Evolutionary conservation across 2,888 invertebrate genomes (phyloP).

Genomic region (Chloroclysta siterata): DNA sequence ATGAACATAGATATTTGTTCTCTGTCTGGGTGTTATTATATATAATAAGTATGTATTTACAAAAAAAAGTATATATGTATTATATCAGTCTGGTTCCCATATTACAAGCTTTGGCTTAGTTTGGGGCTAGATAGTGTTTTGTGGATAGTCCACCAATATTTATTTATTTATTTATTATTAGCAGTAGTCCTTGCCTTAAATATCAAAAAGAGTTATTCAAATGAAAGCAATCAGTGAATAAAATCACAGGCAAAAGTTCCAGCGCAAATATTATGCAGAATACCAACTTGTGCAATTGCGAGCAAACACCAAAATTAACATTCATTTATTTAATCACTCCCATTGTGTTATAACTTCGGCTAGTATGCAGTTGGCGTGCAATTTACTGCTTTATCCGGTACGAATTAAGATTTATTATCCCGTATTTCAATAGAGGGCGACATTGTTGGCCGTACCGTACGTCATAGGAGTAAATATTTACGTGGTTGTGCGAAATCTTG

Average conservation of each 20-base stretch:
- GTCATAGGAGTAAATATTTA: constrained; percentile 53
- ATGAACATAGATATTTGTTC: too few species aligned
- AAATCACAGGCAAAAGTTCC: constrained; percentile 20
- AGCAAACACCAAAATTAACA: constrained; percentile 42
- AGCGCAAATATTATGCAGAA: constrained; percentile 30
- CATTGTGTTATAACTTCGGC: constrained; percentile 36
- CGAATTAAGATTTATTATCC: constrained; percentile 39
- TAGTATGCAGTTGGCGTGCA: constrained; percentile 36
- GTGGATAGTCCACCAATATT: too few species aligned
- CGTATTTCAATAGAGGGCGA: constrained; percentile 34
- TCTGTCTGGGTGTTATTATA: too few species aligned
- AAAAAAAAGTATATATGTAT: too few species aligned
- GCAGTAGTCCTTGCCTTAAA: neutral
- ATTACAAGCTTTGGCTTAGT: too few species aligned
- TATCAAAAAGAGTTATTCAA: constrained; percentile 2
- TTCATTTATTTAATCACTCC: constrained; percentile 36
- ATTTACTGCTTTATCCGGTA: constrained; percentile 35
- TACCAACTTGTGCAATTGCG: constrained; percentile 35
- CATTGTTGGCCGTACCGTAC: constrained; percentile 30
- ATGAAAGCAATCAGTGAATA: constrained; percentile 19
- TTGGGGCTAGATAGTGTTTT: too few species aligned
- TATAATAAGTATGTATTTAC: too few species aligned
- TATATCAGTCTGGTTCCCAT: too few species aligned
- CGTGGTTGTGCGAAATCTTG: constrained; percentile 45
- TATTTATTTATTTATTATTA: too few species aligned